A percentile compares a stretch with the other conserved stretches of the same genome.
Conservation (phyloP, 2,888 invertebrate species). For the Heteromurus nitidus region DNA sequence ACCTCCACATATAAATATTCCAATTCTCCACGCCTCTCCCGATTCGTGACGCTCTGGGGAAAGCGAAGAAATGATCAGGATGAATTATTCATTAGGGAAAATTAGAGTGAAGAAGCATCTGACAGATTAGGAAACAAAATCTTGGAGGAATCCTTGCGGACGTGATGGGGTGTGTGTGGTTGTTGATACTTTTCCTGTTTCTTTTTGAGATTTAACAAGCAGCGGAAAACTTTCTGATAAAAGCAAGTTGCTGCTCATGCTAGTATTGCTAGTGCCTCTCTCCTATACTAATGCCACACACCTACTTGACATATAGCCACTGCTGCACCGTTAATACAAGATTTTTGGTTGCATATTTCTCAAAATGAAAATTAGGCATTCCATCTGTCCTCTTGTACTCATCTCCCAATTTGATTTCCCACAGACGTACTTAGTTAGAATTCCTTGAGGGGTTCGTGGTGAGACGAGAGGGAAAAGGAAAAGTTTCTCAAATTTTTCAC, state of each 20-base stretch:
- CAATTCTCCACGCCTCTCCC: too few species aligned
- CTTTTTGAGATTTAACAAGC: conserved; percentile 14
- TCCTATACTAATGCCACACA: too few species aligned
- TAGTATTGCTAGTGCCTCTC: too few species aligned
- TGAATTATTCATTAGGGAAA: conserved; percentile 62
- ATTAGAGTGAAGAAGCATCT: conserved; percentile 57
- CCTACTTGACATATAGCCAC: too few species aligned
- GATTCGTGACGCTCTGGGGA: neutral
- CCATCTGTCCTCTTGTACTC: neutral
- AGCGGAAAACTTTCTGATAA: conserved; percentile 11
- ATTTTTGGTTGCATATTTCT: neutral
- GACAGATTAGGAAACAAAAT: conserved; percentile 47
- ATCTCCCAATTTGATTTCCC: neutral
- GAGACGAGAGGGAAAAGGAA: neutral
- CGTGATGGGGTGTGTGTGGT: conserved; percentile 10
- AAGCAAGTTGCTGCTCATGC: too few species aligned
- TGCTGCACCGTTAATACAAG: neutral
- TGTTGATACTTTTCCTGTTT: conserved; percentile 48
- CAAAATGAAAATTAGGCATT: conserved; percentile 9
- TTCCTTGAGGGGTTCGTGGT: conserved; percentile 7
- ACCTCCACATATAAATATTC: too few species aligned
- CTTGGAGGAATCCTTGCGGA: conserved; percentile 29
- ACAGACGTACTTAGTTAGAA: conserved; percentile 12
- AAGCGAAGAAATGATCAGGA: conserved; percentile 27
- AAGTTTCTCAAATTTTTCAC: conserved; percentile 24